Base-by-base conservation (phyloP, 2,113 vertebrate genomes). In the Misgurnus mizolepis region DNA sequence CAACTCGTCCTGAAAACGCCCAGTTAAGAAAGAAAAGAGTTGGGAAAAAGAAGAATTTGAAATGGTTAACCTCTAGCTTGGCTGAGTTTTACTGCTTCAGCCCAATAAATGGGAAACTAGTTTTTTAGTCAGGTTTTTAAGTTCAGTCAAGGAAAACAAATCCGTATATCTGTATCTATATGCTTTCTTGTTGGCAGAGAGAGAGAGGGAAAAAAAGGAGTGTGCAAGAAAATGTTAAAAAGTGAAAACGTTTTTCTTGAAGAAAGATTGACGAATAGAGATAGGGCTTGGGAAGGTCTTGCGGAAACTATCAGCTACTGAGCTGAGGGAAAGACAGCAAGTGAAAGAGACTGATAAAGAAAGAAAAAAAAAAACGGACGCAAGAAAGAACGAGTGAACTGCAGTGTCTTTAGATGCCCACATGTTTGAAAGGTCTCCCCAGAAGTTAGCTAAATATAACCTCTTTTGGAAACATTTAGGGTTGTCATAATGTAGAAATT, bases 271-370 rank as follows among this genome's bases (percentile, higher is more conserved):
- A 22, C 15, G 47, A 62, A 67, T 17, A 47, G 41, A 58, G 56
- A 11, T 17, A 3, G 50, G 22, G 60, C 18, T 9, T 14, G 39
- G 55, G 60, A 58, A 4, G 17, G 71, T 27, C 61, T 60, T 61
- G 58, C 72, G 4, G 64, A 45, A 39, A 77, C 53, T 49, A 47
- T 67, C 55, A 40, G 76, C 64, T 69, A 78, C 70, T 53, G 50
- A 68, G 3, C 27, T 34, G 22, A 58, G 47, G 58, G 18, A 65
- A 50, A 60, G 66, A 61, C 74, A 67, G 49, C 15, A 41, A 67
- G 66, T 58, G 18, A 85, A 34, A 75, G 43, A 78, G 56, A 64
- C 67, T 41, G 78, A 82, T 76, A 80, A 72, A 80, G 58, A 78
- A 61, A 75, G 75, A 78, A 22, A 22, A 22, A 22, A 22, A 64